A percentile compares a stretch with the other conserved stretches of the same genome.
These are phyloP conservation scores for Clanis bilineata DNA, from an alignment of 2,888 invertebrate genomes.

Conservation along the genomic window DNA sequence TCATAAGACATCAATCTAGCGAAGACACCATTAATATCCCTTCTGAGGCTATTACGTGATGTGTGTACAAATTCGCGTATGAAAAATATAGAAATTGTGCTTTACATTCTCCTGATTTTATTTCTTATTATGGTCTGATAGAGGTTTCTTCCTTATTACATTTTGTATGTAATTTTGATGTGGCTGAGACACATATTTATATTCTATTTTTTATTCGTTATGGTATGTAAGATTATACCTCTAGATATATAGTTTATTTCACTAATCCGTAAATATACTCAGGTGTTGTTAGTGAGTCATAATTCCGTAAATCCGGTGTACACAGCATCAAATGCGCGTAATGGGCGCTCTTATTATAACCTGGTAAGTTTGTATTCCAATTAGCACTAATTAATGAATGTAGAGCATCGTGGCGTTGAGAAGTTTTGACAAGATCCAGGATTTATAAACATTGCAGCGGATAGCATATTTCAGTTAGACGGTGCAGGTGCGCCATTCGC, in stretches of 20 bases:
- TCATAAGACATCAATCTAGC: conserved; percentile 13
- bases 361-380: background rate
- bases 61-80: conserved; percentile 10
- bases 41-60: conserved; percentile 12
- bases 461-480: conserved; percentile 70
- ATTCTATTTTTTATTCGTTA: background rate
- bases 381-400: conserved; percentile 20
- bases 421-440: conserved; percentile 30
- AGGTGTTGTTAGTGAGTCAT: background rate
- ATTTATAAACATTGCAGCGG: conserved; percentile 32
- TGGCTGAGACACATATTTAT: background rate
- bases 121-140: background rate
- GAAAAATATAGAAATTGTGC: background rate
- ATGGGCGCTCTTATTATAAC: background rate
- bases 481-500: conserved; percentile 71
- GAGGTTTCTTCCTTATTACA: background rate
- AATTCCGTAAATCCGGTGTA: background rate
- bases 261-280: too few relatives aligned
- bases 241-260: too few relatives aligned
- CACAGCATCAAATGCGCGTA: background rate
- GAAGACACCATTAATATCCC: conserved; percentile 13
- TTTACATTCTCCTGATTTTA: background rate
- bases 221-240: too few relatives aligned
- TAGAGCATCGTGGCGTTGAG: conserved; percentile 17
- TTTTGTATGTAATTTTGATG: background rate